Evolutionary conservation across 2,888 invertebrate genomes (phyloP), one percentile per base, ranked within the genome.

Genomic region (Leistus spinibarbis): DNA sequence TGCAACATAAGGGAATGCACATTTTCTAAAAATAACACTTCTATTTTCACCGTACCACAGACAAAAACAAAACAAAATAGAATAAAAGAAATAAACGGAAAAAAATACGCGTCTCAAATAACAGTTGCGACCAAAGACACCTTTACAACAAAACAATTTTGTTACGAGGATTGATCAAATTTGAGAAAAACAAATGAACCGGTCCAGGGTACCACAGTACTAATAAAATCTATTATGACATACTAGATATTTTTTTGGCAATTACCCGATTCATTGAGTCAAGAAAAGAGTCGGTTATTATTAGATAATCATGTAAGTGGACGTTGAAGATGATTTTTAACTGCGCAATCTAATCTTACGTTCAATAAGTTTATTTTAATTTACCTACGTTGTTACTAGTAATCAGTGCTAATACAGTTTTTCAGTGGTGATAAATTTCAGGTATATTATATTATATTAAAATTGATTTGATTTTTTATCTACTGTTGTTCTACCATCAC

Each of bases 231-330:
- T 40, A 40, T 40, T 40, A 40, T 40, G 40, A 40, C 40, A 40
- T 40, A 40, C 10, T n/a, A n/a, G n/a, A n/a, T n/a, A n/a, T 27
- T 63, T 65, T 72, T 57, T 66, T 72, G 65, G 65, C 72, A 72
- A 72, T 72, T 72, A 72, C 66, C 72, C 24, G 54, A 72, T 65
- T 66, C 72, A 72, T 65, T 72, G 72, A 54, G 19, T 71, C 20
- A 72, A 72, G 65, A 66, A 54, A 72, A 60, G 10, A 16, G 7
- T 13, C 16, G 19, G 65, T 64, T 72, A 66, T 72, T 72, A 66
- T 72, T 72, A 72, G 72, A 65, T 72, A 66, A 72, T 72, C 65
- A 66, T 72, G 57, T 72, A 72, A 66, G 56, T 72, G 64, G 24
- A 17, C 3, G 23, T 65, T 56, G 54, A n/a, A 69, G 27, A 63